Conservation (phyloP, 92 coral and sea anemone genomes). For the Phenganax subtilis region DNA sequence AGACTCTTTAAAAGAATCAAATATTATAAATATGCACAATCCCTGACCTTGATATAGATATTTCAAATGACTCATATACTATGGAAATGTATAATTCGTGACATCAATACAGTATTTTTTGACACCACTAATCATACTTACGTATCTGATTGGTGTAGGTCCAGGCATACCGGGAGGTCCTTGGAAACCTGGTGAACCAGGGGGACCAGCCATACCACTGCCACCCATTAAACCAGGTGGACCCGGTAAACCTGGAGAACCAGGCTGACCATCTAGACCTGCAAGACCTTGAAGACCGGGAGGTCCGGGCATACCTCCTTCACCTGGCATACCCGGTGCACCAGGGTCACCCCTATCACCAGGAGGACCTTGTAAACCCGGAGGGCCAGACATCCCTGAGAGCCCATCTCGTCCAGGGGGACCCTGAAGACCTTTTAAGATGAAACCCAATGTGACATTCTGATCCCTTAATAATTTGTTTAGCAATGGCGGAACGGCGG, state of each 20-base stretch:
- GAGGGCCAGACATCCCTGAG: slow-evolving; percentile 96
- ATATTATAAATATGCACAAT: no score
- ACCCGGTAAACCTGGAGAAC: slow-evolving; percentile 97
- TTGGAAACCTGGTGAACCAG: slow-evolving; percentile 83
- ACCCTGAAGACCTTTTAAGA: slow-evolving; percentile 97
- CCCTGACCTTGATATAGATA: no score
- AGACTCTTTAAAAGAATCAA: no score
- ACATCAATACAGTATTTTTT: no score
- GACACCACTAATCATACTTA: slow-evolving; percentile 51
- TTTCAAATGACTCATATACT: no score
- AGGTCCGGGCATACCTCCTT: slow-evolving; percentile 87
- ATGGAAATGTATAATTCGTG: no score
- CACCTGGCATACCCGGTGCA: slow-evolving; percentile 87
- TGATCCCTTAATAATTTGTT: slow-evolving; percentile 98
- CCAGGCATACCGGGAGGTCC: slow-evolving; percentile 96
- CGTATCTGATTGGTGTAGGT: slow-evolving; percentile 98
- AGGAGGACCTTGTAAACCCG: slow-evolving; percentile 89
- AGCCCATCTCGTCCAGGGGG: slow-evolving; percentile 95
- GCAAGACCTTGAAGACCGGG: slow-evolving; percentile 99
- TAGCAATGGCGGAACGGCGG: slow-evolving; percentile 95
- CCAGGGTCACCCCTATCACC: slow-evolving; percentile 95
- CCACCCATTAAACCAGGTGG: slow-evolving; percentile 98
- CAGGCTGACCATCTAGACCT: slow-evolving; percentile 97
- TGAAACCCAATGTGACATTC: slow-evolving; percentile 98
- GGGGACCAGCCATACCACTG: slow-evolving; percentile 95